These are phyloP conservation scores for Unio pictorum DNA, from an alignment of 2,888 invertebrate genomes.

Conservation along the genomic window DNA sequence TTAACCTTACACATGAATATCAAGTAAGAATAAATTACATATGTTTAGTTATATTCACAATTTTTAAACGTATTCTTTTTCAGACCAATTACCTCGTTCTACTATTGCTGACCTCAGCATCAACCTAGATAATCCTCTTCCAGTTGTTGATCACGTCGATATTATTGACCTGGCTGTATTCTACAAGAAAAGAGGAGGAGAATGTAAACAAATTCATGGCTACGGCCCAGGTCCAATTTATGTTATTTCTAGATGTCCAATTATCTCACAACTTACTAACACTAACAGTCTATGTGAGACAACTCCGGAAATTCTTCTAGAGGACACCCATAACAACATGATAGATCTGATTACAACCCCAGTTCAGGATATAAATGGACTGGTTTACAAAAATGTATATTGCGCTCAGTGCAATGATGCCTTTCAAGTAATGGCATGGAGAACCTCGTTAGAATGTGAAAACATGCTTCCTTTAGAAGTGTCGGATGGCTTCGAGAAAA, in stretches of 20 bases:
- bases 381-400: conserved; percentile 55
- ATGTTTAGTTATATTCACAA: too few species aligned
- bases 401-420: conserved; percentile 54
- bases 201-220: conserved; percentile 28
- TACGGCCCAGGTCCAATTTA: conserved; percentile 35
- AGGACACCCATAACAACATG: conserved; percentile 15
- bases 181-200: conserved; percentile 24
- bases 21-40: too few species aligned
- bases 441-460: conserved; percentile 39
- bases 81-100: too few species aligned
- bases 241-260: conserved; percentile 44
- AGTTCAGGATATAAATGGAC: conserved; percentile 48
- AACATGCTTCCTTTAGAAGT: conserved; percentile 28
- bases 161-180: conserved; percentile 10
- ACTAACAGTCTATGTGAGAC: conserved; percentile 32
- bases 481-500: conserved; percentile 24
- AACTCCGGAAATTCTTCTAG: conserved; percentile 1
- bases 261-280: conserved; percentile 12
- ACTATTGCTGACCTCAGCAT: too few species aligned
- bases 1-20: too few species aligned
- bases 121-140: too few species aligned
- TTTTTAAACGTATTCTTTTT: too few species aligned
- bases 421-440: conserved; percentile 36
- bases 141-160: background rate
- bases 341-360: conserved; percentile 46